Evolutionary conservation across 1,140 invertebrate genomes (phyloP).

Genomic region (Cydia fagiglandana): DNA sequence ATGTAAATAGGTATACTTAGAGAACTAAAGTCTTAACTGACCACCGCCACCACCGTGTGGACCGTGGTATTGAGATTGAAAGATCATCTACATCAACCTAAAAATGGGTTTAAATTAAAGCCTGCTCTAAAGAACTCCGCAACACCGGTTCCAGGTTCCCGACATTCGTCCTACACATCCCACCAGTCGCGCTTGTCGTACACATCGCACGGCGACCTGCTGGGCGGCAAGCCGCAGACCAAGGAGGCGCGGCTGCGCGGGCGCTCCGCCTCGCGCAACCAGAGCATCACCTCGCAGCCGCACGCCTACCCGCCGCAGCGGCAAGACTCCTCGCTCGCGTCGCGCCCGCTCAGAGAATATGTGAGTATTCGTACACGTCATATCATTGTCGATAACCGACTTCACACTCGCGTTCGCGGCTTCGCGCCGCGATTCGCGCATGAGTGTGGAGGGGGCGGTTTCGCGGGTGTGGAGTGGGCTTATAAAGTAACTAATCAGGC

Average conservation of each 20-base stretch:
- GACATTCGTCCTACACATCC: constrained; percentile 96
- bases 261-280: constrained; percentile 85
- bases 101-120: not conserved
- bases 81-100: not conserved
- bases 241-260: constrained; percentile 90
- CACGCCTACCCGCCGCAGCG: constrained; percentile 83
- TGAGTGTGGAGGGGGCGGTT: no score
- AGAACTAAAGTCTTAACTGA: no score
- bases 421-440: no score
- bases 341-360: constrained; percentile 85
- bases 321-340: constrained; percentile 82
- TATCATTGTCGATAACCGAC: no score
- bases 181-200: constrained; percentile 95
- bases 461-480: no score
- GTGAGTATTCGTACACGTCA: constrained; percentile 77
- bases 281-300: constrained; percentile 80
- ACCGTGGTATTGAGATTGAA: no score
- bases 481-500: no score
- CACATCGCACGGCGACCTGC: constrained; percentile 94
- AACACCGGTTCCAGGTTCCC: constrained; percentile 82
- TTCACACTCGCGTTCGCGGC: no score
- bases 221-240: constrained; percentile 86
- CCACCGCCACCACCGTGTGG: no score
- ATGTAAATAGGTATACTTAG: no score
- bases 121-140: not conserved